These are phyloP conservation scores for Clarias laeviceps DNA, from an alignment of 2,797 vertebrate species.

Conservation along the genomic window DNA sequence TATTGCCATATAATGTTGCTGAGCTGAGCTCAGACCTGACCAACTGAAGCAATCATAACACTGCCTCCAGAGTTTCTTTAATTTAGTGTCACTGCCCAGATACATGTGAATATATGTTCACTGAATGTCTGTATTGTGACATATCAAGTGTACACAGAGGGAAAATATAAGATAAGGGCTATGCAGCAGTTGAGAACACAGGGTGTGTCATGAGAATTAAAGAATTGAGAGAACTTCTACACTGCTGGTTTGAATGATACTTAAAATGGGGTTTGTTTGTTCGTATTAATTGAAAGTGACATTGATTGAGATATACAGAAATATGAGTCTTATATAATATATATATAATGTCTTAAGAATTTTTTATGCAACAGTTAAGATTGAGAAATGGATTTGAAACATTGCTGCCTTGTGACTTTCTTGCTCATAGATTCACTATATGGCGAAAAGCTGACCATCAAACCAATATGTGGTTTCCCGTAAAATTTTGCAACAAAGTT, in stretches of 20 bases:
- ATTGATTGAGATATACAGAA: neutral
- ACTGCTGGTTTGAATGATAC: neutral
- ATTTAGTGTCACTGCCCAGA: too few species aligned
- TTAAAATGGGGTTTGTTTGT: neutral
- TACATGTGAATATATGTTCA: too few species aligned
- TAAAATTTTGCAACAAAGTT: neutral
- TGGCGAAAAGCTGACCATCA: neutral
- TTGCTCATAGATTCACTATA: neutral
- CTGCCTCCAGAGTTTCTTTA: too few species aligned
- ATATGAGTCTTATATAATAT: too few species aligned
- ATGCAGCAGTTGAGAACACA: neutral
- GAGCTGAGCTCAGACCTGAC: too few species aligned
- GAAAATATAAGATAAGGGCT: neutral
- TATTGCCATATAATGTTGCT: too few species aligned
- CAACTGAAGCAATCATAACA: too few species aligned
- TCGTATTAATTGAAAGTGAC: neutral
- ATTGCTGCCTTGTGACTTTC: neutral
- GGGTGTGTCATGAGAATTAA: slow-evolving; percentile 17
- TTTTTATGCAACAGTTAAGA: neutral
- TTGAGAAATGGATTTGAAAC: neutral
- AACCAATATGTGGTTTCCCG: neutral
- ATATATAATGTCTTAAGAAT: too few species aligned
- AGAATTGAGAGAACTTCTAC: slow-evolving; percentile 4
- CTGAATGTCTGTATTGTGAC: neutral
- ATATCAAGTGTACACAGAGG: neutral